Evolutionary conservation across 2,113 vertebrate species (phyloP).

Genomic region (Paralichthys olivaceus): DNA sequence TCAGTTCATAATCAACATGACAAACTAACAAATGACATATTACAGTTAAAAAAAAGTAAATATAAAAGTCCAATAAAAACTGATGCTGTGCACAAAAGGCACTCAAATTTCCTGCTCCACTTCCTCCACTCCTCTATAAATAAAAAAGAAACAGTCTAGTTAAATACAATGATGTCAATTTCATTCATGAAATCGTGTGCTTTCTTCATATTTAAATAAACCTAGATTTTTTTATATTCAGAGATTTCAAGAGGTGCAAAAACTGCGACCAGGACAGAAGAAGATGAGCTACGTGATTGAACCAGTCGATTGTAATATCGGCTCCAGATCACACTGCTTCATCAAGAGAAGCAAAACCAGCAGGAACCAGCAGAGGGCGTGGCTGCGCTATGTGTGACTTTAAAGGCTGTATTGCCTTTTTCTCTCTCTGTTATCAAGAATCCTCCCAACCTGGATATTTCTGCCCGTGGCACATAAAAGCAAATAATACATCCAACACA

Average conservation of each 20-base stretch:
- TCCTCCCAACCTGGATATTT: conserved; percentile 4
- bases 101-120: conserved; percentile 65
- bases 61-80: conserved; percentile 74
- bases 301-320: conserved; percentile 9
- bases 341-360: conserved; percentile 40
- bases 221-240: conserved; percentile 19
- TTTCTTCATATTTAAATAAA: conserved; percentile 55
- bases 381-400: conserved; percentile 28
- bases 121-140: conserved; percentile 59
- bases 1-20: conserved; percentile 56
- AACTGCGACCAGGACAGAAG: conserved; percentile 25
- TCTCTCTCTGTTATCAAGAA: conserved; percentile 25
- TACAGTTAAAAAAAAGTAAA: conserved; percentile 70
- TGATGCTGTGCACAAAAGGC: conserved; percentile 80
- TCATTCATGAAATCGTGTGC: conserved; percentile 55
- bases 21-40: conserved; percentile 60
- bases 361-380: conserved; percentile 62
- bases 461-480: conserved; percentile 1
- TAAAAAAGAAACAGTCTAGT: conserved; percentile 65
- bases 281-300: conserved; percentile 9
- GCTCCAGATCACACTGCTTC: conserved; percentile 14
- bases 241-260: conserved; percentile 40
- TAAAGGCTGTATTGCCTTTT: conserved; percentile 32
- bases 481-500: conserved; percentile 20
- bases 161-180: conserved; percentile 55